Base-by-base conservation (phyloP, 2,113 vertebrate species). In the Channa maculata region DNA sequence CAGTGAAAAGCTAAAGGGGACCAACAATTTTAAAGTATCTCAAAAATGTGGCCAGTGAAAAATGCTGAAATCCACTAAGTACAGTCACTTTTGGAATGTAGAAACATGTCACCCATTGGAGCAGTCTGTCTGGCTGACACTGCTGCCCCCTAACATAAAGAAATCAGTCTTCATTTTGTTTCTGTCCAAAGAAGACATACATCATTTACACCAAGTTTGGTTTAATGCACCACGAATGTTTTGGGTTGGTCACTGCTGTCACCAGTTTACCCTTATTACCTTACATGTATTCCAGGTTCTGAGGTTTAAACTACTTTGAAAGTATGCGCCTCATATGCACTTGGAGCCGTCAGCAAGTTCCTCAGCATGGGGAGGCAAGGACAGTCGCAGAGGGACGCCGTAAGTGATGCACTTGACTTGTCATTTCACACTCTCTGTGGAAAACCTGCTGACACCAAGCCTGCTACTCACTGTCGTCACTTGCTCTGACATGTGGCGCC, bases 361-460 rank as follows among this genome's bases (percentile, higher is more conserved):
- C 13, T 14, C 13, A 12, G 51, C 46, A 39, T 5, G 12, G 33
- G 44, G 37, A 33, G 10, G 39, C 37, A 15, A 60, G 34, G 39
- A 51, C 43, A 50, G 12, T 2, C 12, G 48, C 9, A 41, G 53
- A 24, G 24, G 24, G 24, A 24, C 1, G 3, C 57, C 49, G 15
- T 24, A 51, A 58, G 41, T 37, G 61, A 58, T 36, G 37, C 62
- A 55, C 53, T 73, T 60, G 1, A 60, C 46, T 7, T 15, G 68
- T 58, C 66, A 34, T 37, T n/a, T 60, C 51, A 4, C 6, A 34
- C 11, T 36, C n/a, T 38, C 48, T 7, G 60, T 46, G 55, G 41
- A 64, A 33, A 48, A 61, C 48, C 45, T 15, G 41, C 8, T 65
- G 48, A 71, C 71, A 52, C 8, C 3, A 4, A 43, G 41, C 24